Evolutionary conservation across 2,113 vertebrate species (phyloP).

Genomic region (Elephantulus edwardii): DNA sequence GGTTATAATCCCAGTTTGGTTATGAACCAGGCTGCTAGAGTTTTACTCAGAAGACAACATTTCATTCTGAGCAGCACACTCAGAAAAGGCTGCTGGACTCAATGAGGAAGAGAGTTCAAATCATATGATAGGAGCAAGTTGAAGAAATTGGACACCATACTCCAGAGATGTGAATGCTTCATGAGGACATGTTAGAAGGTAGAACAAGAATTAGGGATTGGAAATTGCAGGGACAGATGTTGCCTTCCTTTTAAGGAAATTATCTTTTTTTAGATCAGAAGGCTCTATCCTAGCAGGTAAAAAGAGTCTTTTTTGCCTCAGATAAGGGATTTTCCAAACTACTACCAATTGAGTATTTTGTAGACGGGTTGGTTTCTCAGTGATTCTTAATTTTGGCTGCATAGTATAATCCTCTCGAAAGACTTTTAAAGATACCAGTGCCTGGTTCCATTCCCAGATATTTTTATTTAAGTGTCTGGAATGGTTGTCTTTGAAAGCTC

Average conservation of each 20-base stretch:
- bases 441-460: slow-evolving; percentile 28
- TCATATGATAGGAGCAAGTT: neutral
- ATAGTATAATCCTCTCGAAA: slow-evolving; percentile 22
- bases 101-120: neutral
- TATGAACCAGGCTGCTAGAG: neutral
- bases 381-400: neutral
- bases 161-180: neutral
- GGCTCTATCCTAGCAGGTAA: neutral
- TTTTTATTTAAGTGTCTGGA: slow-evolving; percentile 47
- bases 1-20: neutral
- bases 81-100: neutral
- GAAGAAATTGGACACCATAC: neutral
- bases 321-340: slow-evolving; percentile 29
- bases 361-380: neutral
- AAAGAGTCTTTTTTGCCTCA: slow-evolving; percentile 33
- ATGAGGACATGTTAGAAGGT: neutral
- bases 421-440: slow-evolving; percentile 25
- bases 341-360: neutral
- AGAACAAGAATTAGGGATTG: slow-evolving; percentile 29
- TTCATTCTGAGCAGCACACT: slow-evolving; percentile 24
- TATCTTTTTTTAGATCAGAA: slow-evolving; percentile 49
- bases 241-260: slow-evolving; percentile 56
- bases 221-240: slow-evolving; percentile 43
- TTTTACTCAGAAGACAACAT: neutral
- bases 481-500: slow-evolving; percentile 53